A percentile compares a stretch with the other conserved stretches of the same genome.
These are phyloP conservation scores for Nemopilema nomurai DNA, from an alignment of 30 jellyfish, hydroid and myxozoan genomes.

Conservation along the genomic window DNA sequence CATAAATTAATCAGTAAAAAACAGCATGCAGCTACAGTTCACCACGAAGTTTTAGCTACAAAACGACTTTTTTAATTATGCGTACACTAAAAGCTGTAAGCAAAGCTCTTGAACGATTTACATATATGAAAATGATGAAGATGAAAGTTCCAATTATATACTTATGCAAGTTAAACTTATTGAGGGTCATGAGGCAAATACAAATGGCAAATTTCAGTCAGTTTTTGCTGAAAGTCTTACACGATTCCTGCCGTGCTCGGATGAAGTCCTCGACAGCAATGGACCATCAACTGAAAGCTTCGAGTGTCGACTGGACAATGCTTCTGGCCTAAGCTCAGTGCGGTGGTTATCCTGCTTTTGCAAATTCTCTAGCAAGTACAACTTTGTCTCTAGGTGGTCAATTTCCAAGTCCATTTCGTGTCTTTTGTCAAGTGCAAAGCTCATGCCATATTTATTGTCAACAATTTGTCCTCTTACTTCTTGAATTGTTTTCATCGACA, in stretches of 20 bases:
- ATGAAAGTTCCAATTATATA: too few relatives aligned
- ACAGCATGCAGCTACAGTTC: too few relatives aligned
- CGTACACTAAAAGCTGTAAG: too few relatives aligned
- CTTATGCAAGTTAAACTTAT: too few relatives aligned
- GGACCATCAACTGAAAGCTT: background rate
- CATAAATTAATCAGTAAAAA: too few relatives aligned
- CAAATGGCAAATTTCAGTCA: too few relatives aligned
- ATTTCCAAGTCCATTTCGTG: constrained; percentile 9
- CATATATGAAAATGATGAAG: too few relatives aligned
- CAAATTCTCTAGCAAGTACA: background rate
- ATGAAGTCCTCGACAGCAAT: background rate
- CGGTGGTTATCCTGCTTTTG: background rate
- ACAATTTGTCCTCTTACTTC: background rate
- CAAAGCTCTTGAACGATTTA: too few relatives aligned
- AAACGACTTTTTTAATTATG: too few relatives aligned
- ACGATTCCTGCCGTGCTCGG: background rate
- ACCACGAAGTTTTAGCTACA: too few relatives aligned
- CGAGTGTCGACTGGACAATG: background rate
- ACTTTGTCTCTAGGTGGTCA: background rate
- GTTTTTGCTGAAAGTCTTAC: too few relatives aligned
- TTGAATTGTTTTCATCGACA: background rate
- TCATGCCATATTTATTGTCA: background rate
- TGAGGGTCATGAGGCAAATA: too few relatives aligned
- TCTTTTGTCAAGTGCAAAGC: background rate
- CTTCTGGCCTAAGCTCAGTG: background rate